These are phyloP conservation scores for Arizona elegans DNA, from an alignment of 2,113 vertebrate genomes.

Conservation along the genomic window DNA sequence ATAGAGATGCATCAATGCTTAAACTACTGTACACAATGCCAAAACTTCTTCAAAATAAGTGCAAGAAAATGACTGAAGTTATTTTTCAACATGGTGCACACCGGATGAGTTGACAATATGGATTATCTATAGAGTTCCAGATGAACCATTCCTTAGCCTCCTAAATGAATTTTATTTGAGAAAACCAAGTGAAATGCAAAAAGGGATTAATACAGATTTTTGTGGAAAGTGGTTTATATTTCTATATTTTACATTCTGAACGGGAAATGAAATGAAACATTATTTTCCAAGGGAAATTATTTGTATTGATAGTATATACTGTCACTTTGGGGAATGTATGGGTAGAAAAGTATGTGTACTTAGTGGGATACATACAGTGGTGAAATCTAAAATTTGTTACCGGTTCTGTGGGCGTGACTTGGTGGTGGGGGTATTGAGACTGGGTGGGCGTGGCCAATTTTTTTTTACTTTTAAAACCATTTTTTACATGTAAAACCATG, in stretches of 20 bases:
- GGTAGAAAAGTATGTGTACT: slow-evolving; percentile 65
- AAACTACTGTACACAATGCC: not conserved
- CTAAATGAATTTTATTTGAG: not conserved
- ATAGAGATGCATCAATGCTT: not conserved
- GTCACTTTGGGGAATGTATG: slow-evolving; percentile 60
- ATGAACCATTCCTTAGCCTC: not conserved
- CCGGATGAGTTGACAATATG: not conserved
- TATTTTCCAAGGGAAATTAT: slow-evolving; percentile 35
- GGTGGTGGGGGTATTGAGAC: no score
- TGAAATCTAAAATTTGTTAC: no score
- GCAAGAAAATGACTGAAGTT: not conserved
- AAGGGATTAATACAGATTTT: not conserved
- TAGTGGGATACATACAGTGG: slow-evolving; percentile 41
- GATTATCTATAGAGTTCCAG: not conserved
- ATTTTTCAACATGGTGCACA: not conserved
- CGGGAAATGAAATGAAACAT: slow-evolving; percentile 30
- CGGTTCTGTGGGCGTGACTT: no score
- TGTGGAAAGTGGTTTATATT: not conserved
- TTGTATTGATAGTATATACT: slow-evolving; percentile 45
- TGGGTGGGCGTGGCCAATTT: no score
- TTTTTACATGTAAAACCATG: no score
- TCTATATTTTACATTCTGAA: not conserved
- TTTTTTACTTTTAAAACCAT: no score
- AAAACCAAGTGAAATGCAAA: not conserved
- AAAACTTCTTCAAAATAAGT: not conserved